Conservation (phyloP, 2,888 invertebrate species). For the Epinotia demarniana region DNA sequence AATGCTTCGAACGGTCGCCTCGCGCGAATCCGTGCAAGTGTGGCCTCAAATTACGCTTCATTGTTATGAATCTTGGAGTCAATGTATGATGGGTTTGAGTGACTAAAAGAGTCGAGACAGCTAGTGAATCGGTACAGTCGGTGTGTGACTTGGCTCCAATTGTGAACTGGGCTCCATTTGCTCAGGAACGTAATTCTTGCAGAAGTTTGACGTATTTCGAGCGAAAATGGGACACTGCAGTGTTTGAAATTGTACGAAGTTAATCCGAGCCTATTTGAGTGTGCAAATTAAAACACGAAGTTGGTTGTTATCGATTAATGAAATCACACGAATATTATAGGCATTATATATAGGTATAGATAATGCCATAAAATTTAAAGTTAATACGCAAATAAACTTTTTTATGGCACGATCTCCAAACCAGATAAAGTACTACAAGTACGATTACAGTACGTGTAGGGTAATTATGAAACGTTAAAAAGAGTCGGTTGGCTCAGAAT, state of each 20-base stretch:
- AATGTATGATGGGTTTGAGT: background rate
- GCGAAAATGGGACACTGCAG: conserved; percentile 8
- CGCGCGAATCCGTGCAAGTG: background rate
- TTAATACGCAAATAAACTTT: too few relatives aligned
- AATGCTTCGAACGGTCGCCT: background rate
- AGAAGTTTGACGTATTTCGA: conserved; percentile 12
- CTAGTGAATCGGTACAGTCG: background rate
- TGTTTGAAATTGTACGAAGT: background rate
- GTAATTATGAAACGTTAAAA: too few relatives aligned
- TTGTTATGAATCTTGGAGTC: background rate
- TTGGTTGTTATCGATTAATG: background rate
- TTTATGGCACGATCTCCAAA: too few relatives aligned
- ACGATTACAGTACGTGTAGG: too few relatives aligned
- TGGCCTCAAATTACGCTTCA: background rate
- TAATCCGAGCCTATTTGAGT: background rate
- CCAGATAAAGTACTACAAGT: too few relatives aligned
- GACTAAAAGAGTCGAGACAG: background rate
- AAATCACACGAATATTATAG: background rate
- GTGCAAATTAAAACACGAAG: too few relatives aligned
- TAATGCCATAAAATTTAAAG: too few relatives aligned
- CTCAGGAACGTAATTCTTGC: conserved; percentile 20
- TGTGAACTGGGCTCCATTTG: conserved; percentile 21
- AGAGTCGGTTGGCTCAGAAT: too few relatives aligned
- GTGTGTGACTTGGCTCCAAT: conserved; percentile 21
- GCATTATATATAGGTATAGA: too few relatives aligned